Evolutionary conservation across 2,113 vertebrate genomes (phyloP), one percentile per base, ranked within the genome.

Genomic region (Lanius ludovicianus): DNA sequence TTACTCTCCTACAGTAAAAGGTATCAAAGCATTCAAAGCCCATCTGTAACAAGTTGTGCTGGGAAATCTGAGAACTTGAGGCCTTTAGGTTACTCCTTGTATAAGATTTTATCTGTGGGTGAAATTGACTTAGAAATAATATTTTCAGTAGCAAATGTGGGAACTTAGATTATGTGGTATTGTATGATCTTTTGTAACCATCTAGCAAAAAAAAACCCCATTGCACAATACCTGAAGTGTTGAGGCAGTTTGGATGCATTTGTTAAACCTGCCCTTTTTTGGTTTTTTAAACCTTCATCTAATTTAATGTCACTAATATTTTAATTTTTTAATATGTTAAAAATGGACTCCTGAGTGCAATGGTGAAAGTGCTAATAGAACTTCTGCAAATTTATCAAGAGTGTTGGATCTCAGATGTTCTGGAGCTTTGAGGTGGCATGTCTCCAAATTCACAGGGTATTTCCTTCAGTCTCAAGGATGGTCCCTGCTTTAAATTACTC

Each of bases 401-500:
- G 46, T 15, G 7, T 35, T 84, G 47, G 23, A 42, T 75, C 50
- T 71, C 22, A 68, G 9, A 39, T 64, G 30, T 17, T 37, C 25
- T 42, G 49, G 56, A 90, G 83, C 56, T 86, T 90, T 84, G 42
- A 70, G 21, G 28, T 24, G 53, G 68, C 71, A 18, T 8, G 10
- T 84, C 31, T 94, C 73, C 71, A 78, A 28, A 7, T 78, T 84
- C 86, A 56, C 53, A 87, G 41, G 4, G 9, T 75, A 85, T 68
- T 94, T 83, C n/a, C 75, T 92, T 94, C 65, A 75, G 27, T 93
- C 56, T 92, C 33, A 55, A 31, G 70, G 53, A 92, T 90, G 79
- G 53, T 90, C 84, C 44, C 37, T 62, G 27, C 87, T 93, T 84
- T 78, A 95, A 92, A 94, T 97, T 96, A 94, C 69, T 96, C 96